These are phyloP conservation scores for Piaya cayana DNA, from an alignment of 2,113 vertebrate genomes.

Conservation along the genomic window DNA sequence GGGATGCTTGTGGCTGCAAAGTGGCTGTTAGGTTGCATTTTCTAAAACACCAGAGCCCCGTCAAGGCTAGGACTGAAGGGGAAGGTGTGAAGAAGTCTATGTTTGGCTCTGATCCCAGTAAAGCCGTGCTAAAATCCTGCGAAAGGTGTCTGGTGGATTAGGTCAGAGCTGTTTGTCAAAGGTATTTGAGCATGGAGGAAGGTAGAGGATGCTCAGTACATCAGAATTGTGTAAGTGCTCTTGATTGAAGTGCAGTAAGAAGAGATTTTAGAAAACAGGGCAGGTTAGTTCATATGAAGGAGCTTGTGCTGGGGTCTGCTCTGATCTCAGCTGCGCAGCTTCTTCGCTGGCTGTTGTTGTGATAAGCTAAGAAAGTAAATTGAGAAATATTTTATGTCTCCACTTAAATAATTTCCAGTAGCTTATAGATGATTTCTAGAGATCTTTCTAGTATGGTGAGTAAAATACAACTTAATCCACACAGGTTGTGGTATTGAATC, in stretches of 20 bases:
- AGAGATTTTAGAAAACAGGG: neutral
- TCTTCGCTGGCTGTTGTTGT: neutral
- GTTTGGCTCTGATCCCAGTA: neutral
- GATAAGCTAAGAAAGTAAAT: neutral
- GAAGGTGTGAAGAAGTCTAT: accelerated
- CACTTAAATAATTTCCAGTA: neutral
- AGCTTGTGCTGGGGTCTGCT: neutral
- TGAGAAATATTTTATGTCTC: neutral
- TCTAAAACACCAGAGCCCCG: neutral
- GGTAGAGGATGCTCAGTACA: neutral
- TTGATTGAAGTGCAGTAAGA: neutral
- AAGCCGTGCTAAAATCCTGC: neutral
- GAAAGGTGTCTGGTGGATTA: neutral
- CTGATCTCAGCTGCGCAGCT: neutral
- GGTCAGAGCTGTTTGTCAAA: neutral
- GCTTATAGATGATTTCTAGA: conserved; percentile 1
- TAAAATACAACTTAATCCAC: neutral
- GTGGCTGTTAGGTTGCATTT: neutral
- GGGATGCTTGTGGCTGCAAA: accelerated
- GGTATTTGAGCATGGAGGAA: neutral
- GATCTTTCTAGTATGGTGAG: neutral
- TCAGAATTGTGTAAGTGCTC: neutral
- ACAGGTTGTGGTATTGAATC: neutral
- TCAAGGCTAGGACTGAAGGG: neutral
- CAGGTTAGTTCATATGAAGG: neutral